Evolutionary conservation across 2,888 invertebrate species (phyloP).

Genomic region (Polydrusus cervinus): DNA sequence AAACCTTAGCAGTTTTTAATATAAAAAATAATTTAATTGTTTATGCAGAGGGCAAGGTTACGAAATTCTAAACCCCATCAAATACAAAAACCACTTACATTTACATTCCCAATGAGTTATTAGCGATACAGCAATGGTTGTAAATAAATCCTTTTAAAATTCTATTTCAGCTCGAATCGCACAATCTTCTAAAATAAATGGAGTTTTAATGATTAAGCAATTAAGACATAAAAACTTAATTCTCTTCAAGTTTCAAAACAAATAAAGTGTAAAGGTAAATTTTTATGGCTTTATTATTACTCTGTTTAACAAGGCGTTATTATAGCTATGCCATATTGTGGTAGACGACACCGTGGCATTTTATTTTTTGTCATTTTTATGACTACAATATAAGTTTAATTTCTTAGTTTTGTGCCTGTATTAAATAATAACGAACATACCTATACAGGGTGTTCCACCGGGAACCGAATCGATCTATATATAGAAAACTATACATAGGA

Average conservation of each 20-base stretch:
- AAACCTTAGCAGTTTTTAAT: background rate
- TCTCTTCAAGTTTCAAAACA: conserved; percentile 35
- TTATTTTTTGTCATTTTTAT: conserved; percentile 5
- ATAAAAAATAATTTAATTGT: too few species aligned
- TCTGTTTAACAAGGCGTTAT: conserved; percentile 22
- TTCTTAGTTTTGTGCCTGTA: background rate
- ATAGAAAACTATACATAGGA: too few species aligned
- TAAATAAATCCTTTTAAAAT: conserved; percentile 34
- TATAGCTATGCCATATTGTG: conserved; percentile 14
- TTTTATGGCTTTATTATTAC: conserved; percentile 21
- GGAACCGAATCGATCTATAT: too few species aligned
- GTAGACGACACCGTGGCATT: background rate
- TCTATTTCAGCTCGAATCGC: conserved; percentile 30
- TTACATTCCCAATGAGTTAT: background rate
- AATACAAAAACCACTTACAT: too few species aligned
- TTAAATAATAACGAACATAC: too few species aligned
- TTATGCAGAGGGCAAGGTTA: too few species aligned
- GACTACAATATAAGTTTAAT: background rate
- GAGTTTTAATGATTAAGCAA: conserved; percentile 46
- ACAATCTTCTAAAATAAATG: conserved; percentile 43
- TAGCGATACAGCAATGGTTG: conserved; percentile 15
- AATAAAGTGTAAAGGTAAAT: conserved; percentile 31
- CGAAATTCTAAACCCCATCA: too few species aligned
- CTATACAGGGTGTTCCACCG: too few species aligned
- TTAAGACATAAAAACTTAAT: conserved; percentile 44